Evolutionary conservation across 2,888 invertebrate species (phyloP).

Genomic region (Rhamnusium bicolor): DNA sequence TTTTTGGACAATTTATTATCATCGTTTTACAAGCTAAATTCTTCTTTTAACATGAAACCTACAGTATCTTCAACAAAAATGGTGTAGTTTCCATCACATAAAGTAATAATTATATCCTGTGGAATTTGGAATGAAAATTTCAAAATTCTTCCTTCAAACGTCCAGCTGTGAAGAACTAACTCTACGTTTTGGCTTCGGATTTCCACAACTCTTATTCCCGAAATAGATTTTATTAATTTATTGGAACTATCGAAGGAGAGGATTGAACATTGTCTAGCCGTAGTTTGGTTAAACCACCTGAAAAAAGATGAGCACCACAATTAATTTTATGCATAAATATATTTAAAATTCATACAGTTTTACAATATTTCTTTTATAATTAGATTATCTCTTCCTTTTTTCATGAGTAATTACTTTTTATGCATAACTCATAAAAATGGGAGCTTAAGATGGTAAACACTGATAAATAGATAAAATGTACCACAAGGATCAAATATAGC

Average conservation of each 20-base stretch:
- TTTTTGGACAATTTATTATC: neutral
- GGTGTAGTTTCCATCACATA: slow-evolving; percentile 65
- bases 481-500: no score
- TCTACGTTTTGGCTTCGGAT: slow-evolving; percentile 77
- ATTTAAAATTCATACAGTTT: no score
- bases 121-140: slow-evolving; percentile 76
- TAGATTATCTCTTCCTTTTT: neutral
- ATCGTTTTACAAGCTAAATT: slow-evolving; percentile 28
- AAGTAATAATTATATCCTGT: slow-evolving; percentile 72
- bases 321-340: no score
- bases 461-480: no score
- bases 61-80: slow-evolving; percentile 80
- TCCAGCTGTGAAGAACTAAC: slow-evolving; percentile 77
- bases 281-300: slow-evolving; percentile 72
- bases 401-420: no score
- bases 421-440: no score
- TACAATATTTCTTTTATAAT: no score
- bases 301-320: slow-evolving; percentile 47
- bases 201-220: slow-evolving; percentile 79
- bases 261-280: slow-evolving; percentile 51
- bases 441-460: no score
- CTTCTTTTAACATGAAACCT: slow-evolving; percentile 78
- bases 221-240: slow-evolving; percentile 75
- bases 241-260: slow-evolving; percentile 61
- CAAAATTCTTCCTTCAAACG: slow-evolving; percentile 75